These are phyloP conservation scores for Machaerirhynchus nigripectus DNA, from an alignment of 2,113 vertebrate genomes.

Conservation along the genomic window DNA sequence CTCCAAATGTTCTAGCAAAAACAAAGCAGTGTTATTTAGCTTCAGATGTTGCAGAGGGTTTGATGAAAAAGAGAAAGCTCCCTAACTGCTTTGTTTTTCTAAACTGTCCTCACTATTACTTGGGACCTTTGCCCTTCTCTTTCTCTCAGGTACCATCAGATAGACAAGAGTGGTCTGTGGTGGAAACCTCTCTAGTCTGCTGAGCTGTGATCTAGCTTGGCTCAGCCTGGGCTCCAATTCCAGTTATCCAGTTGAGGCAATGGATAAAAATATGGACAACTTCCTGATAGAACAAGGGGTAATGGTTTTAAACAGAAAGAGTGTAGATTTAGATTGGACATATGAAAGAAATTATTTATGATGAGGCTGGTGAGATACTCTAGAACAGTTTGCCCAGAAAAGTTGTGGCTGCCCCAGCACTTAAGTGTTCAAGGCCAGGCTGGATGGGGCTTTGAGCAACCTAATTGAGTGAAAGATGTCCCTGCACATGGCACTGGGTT, in stretches of 20 bases:
- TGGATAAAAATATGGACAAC: not conserved
- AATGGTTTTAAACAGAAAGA: not conserved
- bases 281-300: not conserved
- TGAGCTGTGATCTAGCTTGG: not conserved
- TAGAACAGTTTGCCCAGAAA: not conserved
- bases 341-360: not conserved
- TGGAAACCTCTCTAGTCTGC: not conserved
- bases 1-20: not conserved
- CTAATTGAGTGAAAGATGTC: not conserved
- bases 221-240: not conserved
- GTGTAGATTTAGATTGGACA: not conserved
- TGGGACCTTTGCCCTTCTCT: not conserved
- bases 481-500: not conserved
- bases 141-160: not conserved
- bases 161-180: not conserved
- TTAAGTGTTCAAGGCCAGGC: not conserved
- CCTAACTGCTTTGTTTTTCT: not conserved
- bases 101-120: not conserved
- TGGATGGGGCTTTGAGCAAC: not conserved
- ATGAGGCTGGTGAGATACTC: not conserved
- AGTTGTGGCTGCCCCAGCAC: fast-evolving
- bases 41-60: not conserved
- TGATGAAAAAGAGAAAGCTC: not conserved
- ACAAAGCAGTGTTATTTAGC: not conserved
- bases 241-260: not conserved